Conservation (phyloP, 2,113 vertebrate species). For the Cynoglossus semilaevis region DNA sequence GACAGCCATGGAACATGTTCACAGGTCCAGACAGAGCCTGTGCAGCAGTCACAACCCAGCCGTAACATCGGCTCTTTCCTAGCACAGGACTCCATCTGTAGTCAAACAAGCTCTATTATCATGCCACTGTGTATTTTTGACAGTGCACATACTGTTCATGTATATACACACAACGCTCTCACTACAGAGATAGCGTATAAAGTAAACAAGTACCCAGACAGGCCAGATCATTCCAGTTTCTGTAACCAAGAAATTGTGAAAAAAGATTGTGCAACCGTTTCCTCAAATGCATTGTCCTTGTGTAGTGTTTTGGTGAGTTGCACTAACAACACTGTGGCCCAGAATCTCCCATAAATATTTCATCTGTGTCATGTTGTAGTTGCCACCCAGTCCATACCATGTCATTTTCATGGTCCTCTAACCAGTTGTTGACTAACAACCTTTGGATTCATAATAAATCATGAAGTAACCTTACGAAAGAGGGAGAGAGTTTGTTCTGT, state of each 20-base stretch:
- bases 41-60: slow-evolving; percentile 35
- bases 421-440: background rate
- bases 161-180: too few relatives aligned
- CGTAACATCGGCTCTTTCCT: slow-evolving; percentile 15
- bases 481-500: too few relatives aligned
- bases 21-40: slow-evolving; percentile 45
- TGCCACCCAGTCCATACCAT: background rate
- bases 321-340: background rate
- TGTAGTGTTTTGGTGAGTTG: background rate
- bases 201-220: background rate
- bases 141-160: background rate
- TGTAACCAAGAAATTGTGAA: background rate
- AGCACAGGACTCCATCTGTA: slow-evolving; percentile 14
- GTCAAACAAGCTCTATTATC: slow-evolving; percentile 19
- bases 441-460: too few relatives aligned
- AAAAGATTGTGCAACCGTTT: background rate
- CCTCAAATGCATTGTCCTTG: background rate
- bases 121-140: background rate
- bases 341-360: background rate
- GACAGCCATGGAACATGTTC: slow-evolving; percentile 46
- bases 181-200: background rate
- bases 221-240: background rate
- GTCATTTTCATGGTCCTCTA: background rate
- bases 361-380: too few relatives aligned
- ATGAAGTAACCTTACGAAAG: too few relatives aligned